Evolutionary conservation across 2,797 vertebrate genomes (phyloP), one percentile per base, ranked within the genome.

Genomic region (Anomalospiza imberbis): DNA sequence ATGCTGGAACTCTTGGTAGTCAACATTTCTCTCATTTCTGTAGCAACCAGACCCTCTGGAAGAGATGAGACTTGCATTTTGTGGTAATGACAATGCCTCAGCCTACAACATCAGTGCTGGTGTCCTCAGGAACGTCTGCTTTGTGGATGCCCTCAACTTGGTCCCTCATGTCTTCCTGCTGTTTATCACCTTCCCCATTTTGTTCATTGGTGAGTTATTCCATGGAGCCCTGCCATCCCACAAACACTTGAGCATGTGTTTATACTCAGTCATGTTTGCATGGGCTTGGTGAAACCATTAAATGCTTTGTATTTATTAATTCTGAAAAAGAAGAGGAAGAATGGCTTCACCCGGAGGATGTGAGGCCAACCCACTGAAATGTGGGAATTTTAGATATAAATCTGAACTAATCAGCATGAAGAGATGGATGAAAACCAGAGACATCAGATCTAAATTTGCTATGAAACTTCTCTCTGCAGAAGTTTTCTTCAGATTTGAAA

Each of bases 181-280:
- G 74, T 99, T 99, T 95, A 99, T 99, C 98, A 99, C 99, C 90
- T 99, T 99, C 95, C 99, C 99, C 24, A 99, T 99, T 96, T 97
- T 99, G 92, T 99, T 99, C 92, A 99, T 99, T 40, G 99, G 99
- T 99, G 97, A 96, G 99, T 98, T 93, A 58, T 32, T 70, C 60
- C 18, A 1, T n/a, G 5, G 51, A 58, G 22, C 13, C 40, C 6
- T 85, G 61, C 50, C 32, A 44, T 38, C 26, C 26, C 57, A 31
- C 22, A n/a, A 67, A 66, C 15, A 12, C 20, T 40, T 2, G 5
- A 61, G 17, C 18, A 3, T 50, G 19, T 67, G 12, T 58, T 88
- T 75, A 17, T 54, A 54, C 14, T 77, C 19, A 10, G 36, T 21
- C 40, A 17, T 55, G 45, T 42, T 62, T 31, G 11, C 12, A 40